These are phyloP conservation scores for Lepidonotus clava DNA, from an alignment of 2,888 invertebrate species.

Conservation along the genomic window DNA sequence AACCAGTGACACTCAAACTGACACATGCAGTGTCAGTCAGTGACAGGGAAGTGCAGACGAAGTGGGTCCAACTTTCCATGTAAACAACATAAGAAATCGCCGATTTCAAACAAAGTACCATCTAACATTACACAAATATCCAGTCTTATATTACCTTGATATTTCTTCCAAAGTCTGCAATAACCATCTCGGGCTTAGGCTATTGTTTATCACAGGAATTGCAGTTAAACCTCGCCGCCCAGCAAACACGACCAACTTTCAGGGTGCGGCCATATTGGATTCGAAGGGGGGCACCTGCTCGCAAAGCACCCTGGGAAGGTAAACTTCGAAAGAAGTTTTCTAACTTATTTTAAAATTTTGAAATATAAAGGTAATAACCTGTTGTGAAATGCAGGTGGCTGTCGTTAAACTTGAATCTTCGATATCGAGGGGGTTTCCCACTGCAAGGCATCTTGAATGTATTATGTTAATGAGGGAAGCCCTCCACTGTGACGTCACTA, in stretches of 20 bases:
- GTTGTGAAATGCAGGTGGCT: neutral
- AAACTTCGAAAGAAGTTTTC: slow-evolving; percentile 47
- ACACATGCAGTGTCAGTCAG: too few species aligned
- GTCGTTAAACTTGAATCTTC: neutral
- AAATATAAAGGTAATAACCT: neutral
- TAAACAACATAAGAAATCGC: neutral
- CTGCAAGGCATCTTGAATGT: slow-evolving; percentile 53
- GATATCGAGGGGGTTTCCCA: neutral
- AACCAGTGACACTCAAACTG: neutral
- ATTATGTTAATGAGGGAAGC: slow-evolving; percentile 61
- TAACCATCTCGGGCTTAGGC: neutral
- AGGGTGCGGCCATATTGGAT: slow-evolving; percentile 25
- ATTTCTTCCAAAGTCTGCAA: neutral
- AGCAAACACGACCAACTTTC: neutral
- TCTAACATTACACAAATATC: neutral
- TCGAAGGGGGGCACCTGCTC: neutral
- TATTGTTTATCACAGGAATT: neutral
- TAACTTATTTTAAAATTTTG: slow-evolving; percentile 37
- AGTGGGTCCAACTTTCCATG: neutral
- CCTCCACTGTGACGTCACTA: slow-evolving; percentile 62
- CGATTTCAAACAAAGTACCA: neutral
- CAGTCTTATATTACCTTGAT: neutral
- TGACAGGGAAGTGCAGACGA: slow-evolving; percentile 15
- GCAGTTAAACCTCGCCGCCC: neutral
- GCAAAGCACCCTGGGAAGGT: slow-evolving; percentile 32